Evolutionary conservation across 2,113 vertebrate species (phyloP).

Genomic region (Tringa solitaria): DNA sequence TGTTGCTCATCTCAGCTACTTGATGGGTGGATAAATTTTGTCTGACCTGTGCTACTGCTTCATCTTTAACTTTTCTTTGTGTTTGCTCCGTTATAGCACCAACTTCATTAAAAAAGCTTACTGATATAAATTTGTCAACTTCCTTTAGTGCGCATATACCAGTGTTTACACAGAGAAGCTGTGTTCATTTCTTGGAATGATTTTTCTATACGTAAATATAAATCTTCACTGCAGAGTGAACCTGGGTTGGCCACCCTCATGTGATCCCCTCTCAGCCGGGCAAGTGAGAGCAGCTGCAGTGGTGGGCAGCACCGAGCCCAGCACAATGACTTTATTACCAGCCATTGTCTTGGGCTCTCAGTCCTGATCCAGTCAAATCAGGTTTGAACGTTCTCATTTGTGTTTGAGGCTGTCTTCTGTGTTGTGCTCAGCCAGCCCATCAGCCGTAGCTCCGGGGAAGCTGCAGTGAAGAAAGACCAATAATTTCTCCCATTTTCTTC

Average conservation of each 20-base stretch:
- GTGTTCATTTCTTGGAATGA: neutral
- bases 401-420: neutral
- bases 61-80: neutral
- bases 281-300: neutral
- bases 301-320: fast-evolving
- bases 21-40: neutral
- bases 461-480: neutral
- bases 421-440: neutral
- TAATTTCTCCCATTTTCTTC: neutral
- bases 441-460: neutral
- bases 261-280: neutral
- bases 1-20: neutral
- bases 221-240: neutral
- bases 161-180: neutral
- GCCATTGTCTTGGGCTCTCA: neutral
- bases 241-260: neutral
- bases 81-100: neutral
- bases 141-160: fast-evolving
- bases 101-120: neutral
- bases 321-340: neutral
- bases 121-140: neutral
- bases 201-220: neutral
- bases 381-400: neutral
- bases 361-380: neutral
- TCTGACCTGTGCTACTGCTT: neutral